Evolutionary conservation across 2,113 vertebrate genomes (phyloP).

Genomic region (Zonotrichia leucophrys): DNA sequence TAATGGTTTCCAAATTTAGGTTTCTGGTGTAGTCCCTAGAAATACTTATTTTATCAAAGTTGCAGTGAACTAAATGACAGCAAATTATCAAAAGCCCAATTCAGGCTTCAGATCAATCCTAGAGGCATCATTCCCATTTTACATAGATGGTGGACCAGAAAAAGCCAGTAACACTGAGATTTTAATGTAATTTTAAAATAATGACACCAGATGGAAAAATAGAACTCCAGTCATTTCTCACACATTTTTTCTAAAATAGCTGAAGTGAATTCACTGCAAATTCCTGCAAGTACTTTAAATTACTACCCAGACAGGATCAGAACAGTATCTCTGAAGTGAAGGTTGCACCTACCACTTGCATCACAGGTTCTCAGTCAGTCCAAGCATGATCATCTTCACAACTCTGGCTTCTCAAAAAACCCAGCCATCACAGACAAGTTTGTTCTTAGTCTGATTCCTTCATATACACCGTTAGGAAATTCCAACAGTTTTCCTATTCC

Average conservation of each 20-base stretch:
- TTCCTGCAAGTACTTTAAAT: neutral
- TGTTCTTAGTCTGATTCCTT: neutral
- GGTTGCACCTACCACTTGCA: neutral
- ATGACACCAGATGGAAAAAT: neutral
- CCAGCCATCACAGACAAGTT: neutral
- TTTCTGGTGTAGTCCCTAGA: neutral
- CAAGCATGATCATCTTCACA: neutral
- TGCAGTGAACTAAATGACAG: neutral
- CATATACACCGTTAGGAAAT: neutral
- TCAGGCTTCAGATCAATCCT: neutral
- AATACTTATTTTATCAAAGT: neutral
- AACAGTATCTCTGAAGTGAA: neutral
- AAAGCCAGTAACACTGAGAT: neutral
- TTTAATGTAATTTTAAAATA: neutral
- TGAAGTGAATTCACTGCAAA: neutral
- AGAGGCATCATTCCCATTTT: neutral
- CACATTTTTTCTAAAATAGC: neutral
- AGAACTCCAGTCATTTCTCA: neutral
- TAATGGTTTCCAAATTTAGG: neutral
- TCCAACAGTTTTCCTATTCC: neutral
- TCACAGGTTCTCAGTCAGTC: neutral
- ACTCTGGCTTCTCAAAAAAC: neutral
- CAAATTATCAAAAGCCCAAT: neutral
- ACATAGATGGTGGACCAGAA: neutral
- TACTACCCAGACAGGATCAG: neutral